phyloP scores from a whole-genome alignment of 2,113 vertebrate species.

The Pipa parva region DNA sequence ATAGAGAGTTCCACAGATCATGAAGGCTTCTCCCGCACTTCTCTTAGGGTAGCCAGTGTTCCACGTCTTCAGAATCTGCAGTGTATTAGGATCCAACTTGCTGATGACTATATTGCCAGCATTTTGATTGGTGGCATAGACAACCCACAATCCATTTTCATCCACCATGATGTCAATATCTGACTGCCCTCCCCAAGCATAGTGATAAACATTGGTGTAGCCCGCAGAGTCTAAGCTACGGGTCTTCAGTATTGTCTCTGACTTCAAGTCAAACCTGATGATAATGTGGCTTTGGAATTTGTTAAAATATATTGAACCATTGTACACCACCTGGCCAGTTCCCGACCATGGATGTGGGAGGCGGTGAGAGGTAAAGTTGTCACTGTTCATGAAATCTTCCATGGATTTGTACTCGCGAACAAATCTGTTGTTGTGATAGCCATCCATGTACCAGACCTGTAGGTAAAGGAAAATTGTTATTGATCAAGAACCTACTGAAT shows the following conservation, averaged over 20 bases:
- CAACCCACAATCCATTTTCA: constrained; percentile 90
- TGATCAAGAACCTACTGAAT: no score
- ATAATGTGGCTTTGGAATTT: constrained; percentile 98
- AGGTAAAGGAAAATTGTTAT: no score
- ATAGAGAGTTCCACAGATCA: constrained; percentile 96
- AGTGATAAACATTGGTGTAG: constrained; percentile 95
- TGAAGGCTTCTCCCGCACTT: constrained; percentile 93
- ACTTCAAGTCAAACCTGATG: constrained; percentile 92
- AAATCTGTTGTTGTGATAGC: constrained; percentile 98
- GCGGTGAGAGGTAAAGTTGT: constrained; percentile 96
- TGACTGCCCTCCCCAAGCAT: constrained; percentile 95
- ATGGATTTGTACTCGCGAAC: constrained; percentile 93
- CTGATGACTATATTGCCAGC: constrained; percentile 95
- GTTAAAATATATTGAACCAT: constrained; percentile 97
- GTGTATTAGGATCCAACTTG: constrained; percentile 86
- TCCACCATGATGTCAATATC: constrained; percentile 98
- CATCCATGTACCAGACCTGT: constrained; percentile 98
- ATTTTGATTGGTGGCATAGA: constrained; percentile 97
- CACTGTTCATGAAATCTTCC: constrained; percentile 89
- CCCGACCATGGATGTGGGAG: constrained; percentile 97
- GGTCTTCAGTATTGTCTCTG: constrained; percentile 86
- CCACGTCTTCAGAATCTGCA: constrained; percentile 90
- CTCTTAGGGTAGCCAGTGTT: constrained; percentile 95
- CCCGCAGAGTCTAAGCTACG: constrained; percentile 92
- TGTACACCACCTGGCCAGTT: constrained; percentile 97